These are phyloP conservation scores for Anniella stebbinsi DNA, from an alignment of 2,797 vertebrate species.

Conservation along the genomic window DNA sequence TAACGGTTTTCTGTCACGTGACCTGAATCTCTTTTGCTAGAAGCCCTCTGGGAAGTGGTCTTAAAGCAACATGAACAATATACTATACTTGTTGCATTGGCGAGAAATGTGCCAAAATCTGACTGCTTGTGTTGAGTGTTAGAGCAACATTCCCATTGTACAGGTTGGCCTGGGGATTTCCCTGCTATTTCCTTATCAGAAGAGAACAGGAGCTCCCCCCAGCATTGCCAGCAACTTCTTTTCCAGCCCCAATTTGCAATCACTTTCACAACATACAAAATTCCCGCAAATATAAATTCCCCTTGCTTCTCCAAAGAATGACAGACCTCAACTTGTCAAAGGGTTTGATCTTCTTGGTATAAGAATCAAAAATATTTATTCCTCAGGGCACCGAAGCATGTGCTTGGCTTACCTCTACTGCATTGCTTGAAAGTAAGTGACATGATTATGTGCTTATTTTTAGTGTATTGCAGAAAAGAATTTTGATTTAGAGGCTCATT, in stretches of 20 bases:
- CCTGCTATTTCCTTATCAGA: neutral
- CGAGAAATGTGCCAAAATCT: neutral
- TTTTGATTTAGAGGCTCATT: constrained; percentile 1
- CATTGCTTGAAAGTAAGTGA: neutral
- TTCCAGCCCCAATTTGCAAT: neutral
- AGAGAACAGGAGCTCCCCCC: neutral
- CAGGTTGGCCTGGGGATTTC: neutral
- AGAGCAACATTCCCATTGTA: neutral
- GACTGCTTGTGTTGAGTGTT: neutral
- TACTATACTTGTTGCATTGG: neutral
- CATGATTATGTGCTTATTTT: constrained; percentile 1
- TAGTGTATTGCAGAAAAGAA: neutral
- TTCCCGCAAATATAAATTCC: neutral
- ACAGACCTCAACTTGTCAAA: neutral
- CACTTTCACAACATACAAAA: neutral
- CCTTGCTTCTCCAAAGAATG: neutral
- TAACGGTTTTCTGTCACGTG: neutral
- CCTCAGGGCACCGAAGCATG: neutral
- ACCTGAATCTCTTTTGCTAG: neutral
- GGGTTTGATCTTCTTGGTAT: neutral
- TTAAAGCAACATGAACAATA: neutral
- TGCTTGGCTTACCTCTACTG: neutral
- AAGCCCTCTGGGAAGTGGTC: neutral
- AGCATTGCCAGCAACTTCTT: neutral
- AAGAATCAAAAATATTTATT: neutral